A percentile compares a stretch with the other conserved stretches of the same genome.
Evolutionary conservation across 2,113 vertebrate species (phyloP).

Genomic region (Centropus bengalensis): DNA sequence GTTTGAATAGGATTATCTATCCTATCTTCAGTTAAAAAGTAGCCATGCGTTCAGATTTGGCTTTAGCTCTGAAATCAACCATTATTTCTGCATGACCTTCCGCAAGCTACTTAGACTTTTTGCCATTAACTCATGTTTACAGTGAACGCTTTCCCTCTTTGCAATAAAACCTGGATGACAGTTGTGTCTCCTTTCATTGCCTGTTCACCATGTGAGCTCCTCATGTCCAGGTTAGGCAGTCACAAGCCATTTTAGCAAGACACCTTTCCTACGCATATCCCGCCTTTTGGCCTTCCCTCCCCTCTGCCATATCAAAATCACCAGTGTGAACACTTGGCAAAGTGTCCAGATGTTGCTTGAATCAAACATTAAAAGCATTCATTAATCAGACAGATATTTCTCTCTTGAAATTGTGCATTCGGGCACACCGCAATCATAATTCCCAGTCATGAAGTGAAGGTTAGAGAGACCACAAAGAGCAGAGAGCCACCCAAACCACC

Average conservation of each 20-base stretch:
- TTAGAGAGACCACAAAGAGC: neutral
- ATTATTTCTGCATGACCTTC: slow-evolving; percentile 5
- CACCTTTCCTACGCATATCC: neutral
- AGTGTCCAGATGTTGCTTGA: neutral
- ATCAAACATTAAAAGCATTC: neutral
- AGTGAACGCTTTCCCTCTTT: neutral
- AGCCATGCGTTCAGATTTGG: neutral
- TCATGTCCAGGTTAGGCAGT: neutral
- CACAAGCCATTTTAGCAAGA: neutral
- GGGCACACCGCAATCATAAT: neutral
- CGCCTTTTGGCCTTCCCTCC: neutral
- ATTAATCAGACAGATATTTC: slow-evolving; percentile 2
- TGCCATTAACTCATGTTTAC: neutral
- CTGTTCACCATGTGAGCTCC: neutral
- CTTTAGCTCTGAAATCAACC: neutral
- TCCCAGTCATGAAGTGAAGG: neutral
- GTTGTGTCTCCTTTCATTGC: neutral
- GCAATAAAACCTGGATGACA: neutral
- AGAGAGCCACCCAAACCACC: neutral
- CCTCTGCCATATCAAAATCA: neutral
- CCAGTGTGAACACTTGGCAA: fast-evolving
- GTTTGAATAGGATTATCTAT: neutral
- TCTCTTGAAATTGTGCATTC: neutral
- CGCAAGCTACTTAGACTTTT: slow-evolving; percentile 10
- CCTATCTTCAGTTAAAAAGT: neutral